These are phyloP conservation scores for Pseudolaguvia tuberculata DNA, from an alignment of 2,113 vertebrate genomes.

Conservation along the genomic window DNA sequence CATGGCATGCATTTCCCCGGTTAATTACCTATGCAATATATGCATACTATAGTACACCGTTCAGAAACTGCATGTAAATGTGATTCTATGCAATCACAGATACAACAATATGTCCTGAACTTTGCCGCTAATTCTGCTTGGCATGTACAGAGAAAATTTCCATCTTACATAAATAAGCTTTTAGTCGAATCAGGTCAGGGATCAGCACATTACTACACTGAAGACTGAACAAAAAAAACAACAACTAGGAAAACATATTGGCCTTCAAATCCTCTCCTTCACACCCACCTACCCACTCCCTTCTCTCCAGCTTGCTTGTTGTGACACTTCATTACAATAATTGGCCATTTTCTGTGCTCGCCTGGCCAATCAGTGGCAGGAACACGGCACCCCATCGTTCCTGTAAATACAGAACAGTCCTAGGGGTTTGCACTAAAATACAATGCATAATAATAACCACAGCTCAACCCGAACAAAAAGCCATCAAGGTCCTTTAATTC, in stretches of 20 bases:
- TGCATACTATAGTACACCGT: neutral
- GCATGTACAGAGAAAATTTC: neutral
- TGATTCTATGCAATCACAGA: neutral
- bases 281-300: slow-evolving; percentile 26
- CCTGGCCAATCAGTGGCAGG: slow-evolving; percentile 61
- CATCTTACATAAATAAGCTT: neutral
- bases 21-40: neutral
- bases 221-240: neutral
- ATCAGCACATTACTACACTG: neutral
- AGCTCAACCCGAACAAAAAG: slow-evolving; percentile 33
- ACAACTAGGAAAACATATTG: neutral
- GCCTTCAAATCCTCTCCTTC: neutral
- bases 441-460: slow-evolving; percentile 44
- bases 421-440: slow-evolving; percentile 46
- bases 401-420: slow-evolving; percentile 53
- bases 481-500: slow-evolving; percentile 9
- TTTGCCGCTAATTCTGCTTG: neutral
- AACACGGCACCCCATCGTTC: slow-evolving; percentile 46
- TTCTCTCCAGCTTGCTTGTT: slow-evolving; percentile 11
- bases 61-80: neutral
- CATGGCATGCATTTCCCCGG: too few relatives aligned
- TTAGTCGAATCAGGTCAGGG: neutral
- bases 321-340: slow-evolving; percentile 75
- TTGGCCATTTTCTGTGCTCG: slow-evolving; percentile 66
- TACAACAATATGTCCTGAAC: neutral